These are phyloP conservation scores for Pterophyllum scalare DNA, from an alignment of 2,113 vertebrate species.

Conservation along the genomic window DNA sequence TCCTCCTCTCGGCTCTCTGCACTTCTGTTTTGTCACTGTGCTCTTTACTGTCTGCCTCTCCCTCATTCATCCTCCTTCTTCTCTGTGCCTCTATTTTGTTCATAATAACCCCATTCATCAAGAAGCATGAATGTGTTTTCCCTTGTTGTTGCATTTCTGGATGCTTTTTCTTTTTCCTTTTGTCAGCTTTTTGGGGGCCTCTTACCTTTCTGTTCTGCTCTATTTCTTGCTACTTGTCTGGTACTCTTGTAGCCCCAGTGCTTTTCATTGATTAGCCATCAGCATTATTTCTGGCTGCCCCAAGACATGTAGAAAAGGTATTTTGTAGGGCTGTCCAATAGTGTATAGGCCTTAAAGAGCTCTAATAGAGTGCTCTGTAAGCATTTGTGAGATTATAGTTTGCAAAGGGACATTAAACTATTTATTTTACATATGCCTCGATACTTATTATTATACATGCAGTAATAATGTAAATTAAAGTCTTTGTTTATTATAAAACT, in stretches of 20 bases:
- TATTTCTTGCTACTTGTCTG: slow-evolving; percentile 46
- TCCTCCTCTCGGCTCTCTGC: slow-evolving; percentile 28
- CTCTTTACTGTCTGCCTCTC: slow-evolving; percentile 13
- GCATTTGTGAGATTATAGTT: slow-evolving; percentile 24
- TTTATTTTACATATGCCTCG: slow-evolving; percentile 8
- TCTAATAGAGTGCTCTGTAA: slow-evolving; percentile 3
- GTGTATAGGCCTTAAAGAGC: not conserved
- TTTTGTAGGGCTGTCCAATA: slow-evolving; percentile 29
- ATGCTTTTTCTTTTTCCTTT: slow-evolving; percentile 47
- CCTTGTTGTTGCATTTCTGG: slow-evolving; percentile 47
- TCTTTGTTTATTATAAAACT: not conserved
- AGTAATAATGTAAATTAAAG: slow-evolving; percentile 11
- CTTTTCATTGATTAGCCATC: slow-evolving; percentile 61
- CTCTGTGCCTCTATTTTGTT: slow-evolving; percentile 35
- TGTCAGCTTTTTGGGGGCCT: slow-evolving; percentile 56
- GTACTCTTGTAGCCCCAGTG: slow-evolving; percentile 39
- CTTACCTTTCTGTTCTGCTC: slow-evolving; percentile 51
- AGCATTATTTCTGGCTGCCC: slow-evolving; percentile 26
- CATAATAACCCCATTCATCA: slow-evolving; percentile 70
- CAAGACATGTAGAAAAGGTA: slow-evolving; percentile 43
- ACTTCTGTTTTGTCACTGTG: slow-evolving; percentile 22
- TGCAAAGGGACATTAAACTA: not conserved
- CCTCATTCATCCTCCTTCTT: slow-evolving; percentile 12
- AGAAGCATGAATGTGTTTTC: slow-evolving; percentile 55
- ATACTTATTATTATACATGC: not conserved